A percentile compares a stretch with the other conserved stretches of the same genome.
These are phyloP conservation scores for Ficedula albicollis DNA, from an alignment of 2,797 vertebrate species.

Conservation along the genomic window DNA sequence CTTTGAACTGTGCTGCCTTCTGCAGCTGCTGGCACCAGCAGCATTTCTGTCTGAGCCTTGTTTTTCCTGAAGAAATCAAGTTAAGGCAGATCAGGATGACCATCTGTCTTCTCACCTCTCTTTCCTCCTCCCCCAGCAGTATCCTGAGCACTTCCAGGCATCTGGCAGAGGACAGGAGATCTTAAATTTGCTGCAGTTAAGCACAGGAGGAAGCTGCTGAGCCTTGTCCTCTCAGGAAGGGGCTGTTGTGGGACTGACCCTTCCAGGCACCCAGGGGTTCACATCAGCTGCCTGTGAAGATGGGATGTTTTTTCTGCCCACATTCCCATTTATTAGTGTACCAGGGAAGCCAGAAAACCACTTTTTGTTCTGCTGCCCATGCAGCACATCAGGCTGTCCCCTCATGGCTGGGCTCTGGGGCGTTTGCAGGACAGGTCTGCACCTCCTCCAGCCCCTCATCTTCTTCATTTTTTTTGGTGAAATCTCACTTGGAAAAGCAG, in stretches of 20 bases:
- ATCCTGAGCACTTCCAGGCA: neutral
- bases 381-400: neutral
- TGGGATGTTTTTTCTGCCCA: neutral
- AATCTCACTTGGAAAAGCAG: neutral
- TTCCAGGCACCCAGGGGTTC: neutral
- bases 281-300: neutral
- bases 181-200: neutral
- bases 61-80: neutral
- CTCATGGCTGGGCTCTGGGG: rapidly evolving
- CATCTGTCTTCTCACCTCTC: slow-evolving; percentile 2
- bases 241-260: neutral
- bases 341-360: neutral
- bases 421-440: neutral
- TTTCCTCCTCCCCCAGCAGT: neutral
- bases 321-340: neutral
- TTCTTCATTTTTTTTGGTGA: neutral
- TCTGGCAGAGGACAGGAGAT: neutral
- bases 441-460: neutral
- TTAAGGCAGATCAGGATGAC: neutral
- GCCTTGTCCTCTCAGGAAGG: neutral
- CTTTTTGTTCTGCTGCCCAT: neutral
- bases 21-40: neutral
- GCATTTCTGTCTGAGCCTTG: neutral
- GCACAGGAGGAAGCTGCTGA: neutral
- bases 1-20: neutral